These are phyloP conservation scores for Lepidurus apus DNA, from an alignment of 1,140 invertebrate species.

Conservation along the genomic window DNA sequence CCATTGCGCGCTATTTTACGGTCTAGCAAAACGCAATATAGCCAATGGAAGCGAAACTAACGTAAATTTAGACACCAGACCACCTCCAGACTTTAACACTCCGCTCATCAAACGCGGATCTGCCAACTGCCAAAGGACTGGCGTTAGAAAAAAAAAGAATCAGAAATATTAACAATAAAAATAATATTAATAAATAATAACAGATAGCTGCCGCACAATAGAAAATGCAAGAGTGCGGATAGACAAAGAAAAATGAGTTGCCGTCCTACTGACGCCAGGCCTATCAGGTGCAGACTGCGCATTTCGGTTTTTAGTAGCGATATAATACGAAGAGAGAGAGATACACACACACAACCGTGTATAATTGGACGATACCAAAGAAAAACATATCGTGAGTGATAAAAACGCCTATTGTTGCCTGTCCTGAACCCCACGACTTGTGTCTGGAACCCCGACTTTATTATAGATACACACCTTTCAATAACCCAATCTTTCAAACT, in stretches of 20 bases:
- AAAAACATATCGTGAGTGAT: constrained; percentile 19
- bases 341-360: not conserved
- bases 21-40: not conserved
- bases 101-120: not conserved
- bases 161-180: not conserved
- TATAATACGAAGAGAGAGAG: not conserved
- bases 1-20: not conserved
- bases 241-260: not conserved
- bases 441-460: constrained; percentile 17
- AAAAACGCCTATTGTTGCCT: constrained; percentile 16
- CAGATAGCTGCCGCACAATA: not conserved
- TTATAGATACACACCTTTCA: not conserved
- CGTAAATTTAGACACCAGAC: not conserved
- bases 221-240: not conserved
- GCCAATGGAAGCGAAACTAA: not conserved
- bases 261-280: constrained; percentile 20
- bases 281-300: constrained; percentile 17
- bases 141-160: not conserved
- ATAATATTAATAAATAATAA: not conserved
- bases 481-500: constrained; percentile 17
- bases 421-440: not conserved
- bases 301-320: not conserved
- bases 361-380: constrained; percentile 1
- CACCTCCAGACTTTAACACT: not conserved
- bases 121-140: not conserved